phyloP scores from a whole-genome alignment of 2,888 invertebrate species.

The Acrocyrtus sp. region DNA sequence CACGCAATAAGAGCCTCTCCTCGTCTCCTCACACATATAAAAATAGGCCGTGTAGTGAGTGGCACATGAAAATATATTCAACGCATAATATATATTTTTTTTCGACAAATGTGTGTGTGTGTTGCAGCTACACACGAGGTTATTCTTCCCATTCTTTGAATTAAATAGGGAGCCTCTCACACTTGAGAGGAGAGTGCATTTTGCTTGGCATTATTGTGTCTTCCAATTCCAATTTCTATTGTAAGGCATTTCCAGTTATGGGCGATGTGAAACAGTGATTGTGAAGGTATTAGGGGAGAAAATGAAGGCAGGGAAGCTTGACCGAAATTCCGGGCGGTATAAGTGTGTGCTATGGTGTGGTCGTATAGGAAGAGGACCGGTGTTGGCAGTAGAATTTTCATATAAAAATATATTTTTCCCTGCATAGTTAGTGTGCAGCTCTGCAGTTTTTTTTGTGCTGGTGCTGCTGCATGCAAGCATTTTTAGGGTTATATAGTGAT shows the following conservation, averaged over 20 bases:
- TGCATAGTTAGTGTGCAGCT: too few species aligned
- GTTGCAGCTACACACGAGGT: too few species aligned
- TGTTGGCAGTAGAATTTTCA: neutral
- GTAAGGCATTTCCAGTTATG: conserved; percentile 10
- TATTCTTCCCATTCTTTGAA: conserved; percentile 11
- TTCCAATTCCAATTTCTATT: conserved; percentile 2
- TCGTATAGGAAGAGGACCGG: too few species aligned
- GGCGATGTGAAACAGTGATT: too few species aligned
- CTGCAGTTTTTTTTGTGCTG: too few species aligned
- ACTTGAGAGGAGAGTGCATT: neutral
- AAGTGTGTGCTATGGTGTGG: conserved; percentile 17
- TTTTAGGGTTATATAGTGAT: too few species aligned
- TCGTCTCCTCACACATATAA: neutral
- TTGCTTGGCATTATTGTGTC: too few species aligned
- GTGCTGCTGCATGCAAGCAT: too few species aligned
- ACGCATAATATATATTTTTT: neutral
- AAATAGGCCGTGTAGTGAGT: neutral
- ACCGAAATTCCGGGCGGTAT: conserved; percentile 48
- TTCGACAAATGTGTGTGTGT: too few species aligned
- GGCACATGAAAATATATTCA: neutral
- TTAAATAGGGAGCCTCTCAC: conserved; percentile 32
- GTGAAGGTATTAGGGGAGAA: conserved; percentile 46
- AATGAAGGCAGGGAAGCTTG: conserved; percentile 42
- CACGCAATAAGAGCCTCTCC: neutral
- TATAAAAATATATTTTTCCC: neutral